Percentiles rank a stretch among this genome's conserved stretches.
Conservation (phyloP, 2,888 invertebrate genomes). For the Oscheius onirici region DNA sequence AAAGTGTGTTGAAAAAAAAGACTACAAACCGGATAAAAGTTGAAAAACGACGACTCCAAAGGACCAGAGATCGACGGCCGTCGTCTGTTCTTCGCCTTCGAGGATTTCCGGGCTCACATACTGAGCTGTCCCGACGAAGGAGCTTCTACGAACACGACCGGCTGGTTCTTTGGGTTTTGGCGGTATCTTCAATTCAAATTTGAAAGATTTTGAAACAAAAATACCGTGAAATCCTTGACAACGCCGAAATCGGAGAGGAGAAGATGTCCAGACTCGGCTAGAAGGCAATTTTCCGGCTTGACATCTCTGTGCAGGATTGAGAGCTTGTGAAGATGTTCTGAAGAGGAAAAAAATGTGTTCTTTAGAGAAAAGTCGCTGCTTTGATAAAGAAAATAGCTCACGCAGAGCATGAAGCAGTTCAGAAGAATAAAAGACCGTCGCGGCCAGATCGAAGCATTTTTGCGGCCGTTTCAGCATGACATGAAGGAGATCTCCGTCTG, state of each 20-base stretch:
- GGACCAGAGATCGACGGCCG: constrained; percentile 59
- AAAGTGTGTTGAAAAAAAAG: too few relatives aligned
- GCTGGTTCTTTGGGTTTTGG: not conserved
- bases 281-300: constrained; percentile 85
- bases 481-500: constrained; percentile 51
- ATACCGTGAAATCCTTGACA: constrained; percentile 29
- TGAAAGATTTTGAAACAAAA: not conserved
- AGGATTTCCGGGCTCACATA: constrained; percentile 90
- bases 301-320: constrained; percentile 66
- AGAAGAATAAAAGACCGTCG: constrained; percentile 88
- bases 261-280: constrained; percentile 95
- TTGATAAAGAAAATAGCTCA: constrained; percentile 31
- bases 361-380: not conserved
- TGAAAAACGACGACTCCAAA: constrained; percentile 48
- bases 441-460: constrained; percentile 76
- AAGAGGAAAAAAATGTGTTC: constrained; percentile 35
- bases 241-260: constrained; percentile 95
- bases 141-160: constrained; percentile 57
- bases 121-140: constrained; percentile 96
- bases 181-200: not conserved
- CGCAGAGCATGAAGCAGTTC: constrained; percentile 89
- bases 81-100: constrained; percentile 35
- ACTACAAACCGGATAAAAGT: constrained; percentile 43
- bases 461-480: constrained; percentile 46
- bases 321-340: constrained; percentile 61